Evolutionary conservation across 2,113 vertebrate species (phyloP).

Genomic region (Aviceda subcristata): DNA sequence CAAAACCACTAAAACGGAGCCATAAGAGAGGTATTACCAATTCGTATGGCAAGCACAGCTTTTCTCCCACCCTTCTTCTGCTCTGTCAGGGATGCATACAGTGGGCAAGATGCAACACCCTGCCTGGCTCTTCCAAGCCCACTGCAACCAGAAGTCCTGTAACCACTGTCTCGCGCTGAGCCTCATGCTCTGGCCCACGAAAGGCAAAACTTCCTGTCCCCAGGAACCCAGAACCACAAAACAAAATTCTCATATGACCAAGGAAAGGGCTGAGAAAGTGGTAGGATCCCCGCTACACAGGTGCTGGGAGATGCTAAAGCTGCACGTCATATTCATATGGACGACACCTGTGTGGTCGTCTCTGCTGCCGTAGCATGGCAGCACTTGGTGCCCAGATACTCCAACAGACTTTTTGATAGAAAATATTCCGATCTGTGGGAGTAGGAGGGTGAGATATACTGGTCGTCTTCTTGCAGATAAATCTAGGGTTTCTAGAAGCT

Average conservation of each 20-base stretch:
- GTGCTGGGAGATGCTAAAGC: background rate
- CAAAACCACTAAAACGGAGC: background rate
- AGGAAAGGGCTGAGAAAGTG: background rate
- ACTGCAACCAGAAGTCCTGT: background rate
- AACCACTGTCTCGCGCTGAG: accelerated
- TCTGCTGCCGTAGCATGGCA: background rate
- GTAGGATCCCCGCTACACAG: background rate
- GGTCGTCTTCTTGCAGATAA: background rate
- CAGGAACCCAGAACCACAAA: background rate
- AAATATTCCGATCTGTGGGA: background rate
- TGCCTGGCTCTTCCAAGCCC: background rate
- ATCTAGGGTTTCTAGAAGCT: background rate
- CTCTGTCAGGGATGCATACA: background rate
- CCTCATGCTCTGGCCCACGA: background rate
- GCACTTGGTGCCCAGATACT: background rate
- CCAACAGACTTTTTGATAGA: background rate
- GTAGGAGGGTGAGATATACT: background rate
- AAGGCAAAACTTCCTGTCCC: background rate
- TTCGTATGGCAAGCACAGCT: background rate
- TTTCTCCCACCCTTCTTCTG: background rate
- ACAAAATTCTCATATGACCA: background rate
- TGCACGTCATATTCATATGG: background rate
- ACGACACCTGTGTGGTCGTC: background rate
- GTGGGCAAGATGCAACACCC: background rate
- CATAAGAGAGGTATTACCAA: background rate